Base-by-base conservation (phyloP, 2,113 vertebrate genomes). In the Cebus imitator region DNA sequence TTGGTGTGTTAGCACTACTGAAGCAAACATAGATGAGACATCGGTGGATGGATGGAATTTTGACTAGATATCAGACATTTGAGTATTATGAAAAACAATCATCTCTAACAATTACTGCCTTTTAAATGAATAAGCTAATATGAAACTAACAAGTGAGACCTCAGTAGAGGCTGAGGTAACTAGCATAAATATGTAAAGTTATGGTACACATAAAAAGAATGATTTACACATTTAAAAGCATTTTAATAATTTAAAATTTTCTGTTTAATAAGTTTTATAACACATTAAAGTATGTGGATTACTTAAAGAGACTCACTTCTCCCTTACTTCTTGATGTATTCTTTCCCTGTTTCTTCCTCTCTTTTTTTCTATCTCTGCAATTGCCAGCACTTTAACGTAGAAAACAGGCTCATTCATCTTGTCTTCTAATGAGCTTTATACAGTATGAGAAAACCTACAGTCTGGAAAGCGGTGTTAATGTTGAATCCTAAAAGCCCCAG, bases 401-500 rank as follows among this genome's bases (percentile, higher is more conserved):
- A 92, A 98, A 98, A 61, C 87, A 97, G 97, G 57, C 76, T 94
- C 90, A 96, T 97, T 97, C 96, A 73, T 66, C 89, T 96, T 98
- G 97, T 97, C 95, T 98, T 98, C 98, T 98, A 97, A 92, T 2
- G 89, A 97, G 96, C 98, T 97, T 96, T 98, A 94, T 97, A 89
- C 57, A 80, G 37, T 88, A 81, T 94, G 96, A 98, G 98, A 98
- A 97, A 98, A 98, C 79, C 35, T 90, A 20, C 52, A 96, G 96
- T 97, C 92, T 96, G 96, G 85, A 98, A 83, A 97, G 72, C 79
- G 75, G 87, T 96, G 96, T 94, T 96, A 95, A 97, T 93, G 90
- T 82, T 98, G 27, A 0, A 97, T 97, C 98, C 96, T 92, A 92
- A 98, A 98, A 98, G 96, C 88, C 48, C 11, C 17, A 90, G 93